Base-by-base conservation (phyloP, 2,888 invertebrate genomes). In the Andrena haemorrhoa region DNA sequence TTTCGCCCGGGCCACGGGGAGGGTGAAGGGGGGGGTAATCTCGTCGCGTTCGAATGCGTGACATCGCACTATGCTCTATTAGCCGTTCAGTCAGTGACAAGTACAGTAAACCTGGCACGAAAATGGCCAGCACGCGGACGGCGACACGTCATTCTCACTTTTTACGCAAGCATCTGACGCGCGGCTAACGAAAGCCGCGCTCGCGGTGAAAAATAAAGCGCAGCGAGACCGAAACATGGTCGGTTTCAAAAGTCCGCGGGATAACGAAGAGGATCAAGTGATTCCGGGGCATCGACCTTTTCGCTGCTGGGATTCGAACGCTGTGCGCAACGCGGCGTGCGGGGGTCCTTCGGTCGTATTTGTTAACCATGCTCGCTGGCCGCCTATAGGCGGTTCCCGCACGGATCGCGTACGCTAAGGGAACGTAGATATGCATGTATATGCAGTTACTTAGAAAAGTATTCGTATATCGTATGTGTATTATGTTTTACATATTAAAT, bases 51-150 rank as follows among this genome's bases (percentile, higher is more conserved):
- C 61, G 71, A 70, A 79, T 58, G 85, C 79, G 83, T 85, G 88
- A 87, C 88, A 88, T 83, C 77, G 81, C 75, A 80, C 69, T 82
- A 68, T 71, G 77, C 78, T 70, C 75, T 82, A 85, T 87, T 80
- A 86, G 84, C 75, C 86, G 71, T 82, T 84, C 86, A 79, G 86
- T 86, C 89, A 86, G 81, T 83, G 89, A 88, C 91, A 88, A 79
- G 85, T 88, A 90, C 89, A 86, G 89, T 87, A 88, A 91, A 83
- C 66, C 20, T 35, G 63, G 73, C 35, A 29, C 41, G 75, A 79
- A 73, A 75, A 87, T 79, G 56, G 69, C 70, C 56, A 56, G 56
- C 79, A 60, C 66, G 70, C 58, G 53, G 66, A 72, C 73, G 70
- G 16, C 41, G 41, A 41, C 41, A 64, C 69, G 77, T 71, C 82